Evolutionary conservation across 2,797 vertebrate species (phyloP).

Genomic region (Graptemys geographica): DNA sequence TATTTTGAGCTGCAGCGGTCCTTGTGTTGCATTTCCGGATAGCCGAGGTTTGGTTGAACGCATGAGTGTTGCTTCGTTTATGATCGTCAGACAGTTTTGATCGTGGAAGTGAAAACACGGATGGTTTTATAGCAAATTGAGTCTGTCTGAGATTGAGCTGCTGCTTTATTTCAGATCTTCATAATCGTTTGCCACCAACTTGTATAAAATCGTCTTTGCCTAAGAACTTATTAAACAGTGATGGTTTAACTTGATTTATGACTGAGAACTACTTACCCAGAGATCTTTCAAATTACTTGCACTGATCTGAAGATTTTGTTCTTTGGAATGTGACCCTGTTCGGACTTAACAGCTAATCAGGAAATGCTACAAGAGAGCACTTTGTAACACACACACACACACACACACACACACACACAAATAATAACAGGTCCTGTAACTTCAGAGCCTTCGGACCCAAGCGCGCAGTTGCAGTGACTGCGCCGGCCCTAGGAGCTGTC

Average conservation of each 20-base stretch:
- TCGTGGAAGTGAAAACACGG: background rate
- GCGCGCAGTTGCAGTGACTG: background rate
- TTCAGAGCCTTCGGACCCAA: accelerated
- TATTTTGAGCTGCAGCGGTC: too few species aligned
- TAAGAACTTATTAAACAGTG: conserved; percentile 39
- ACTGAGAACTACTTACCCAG: conserved; percentile 42
- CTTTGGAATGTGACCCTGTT: conserved; percentile 64
- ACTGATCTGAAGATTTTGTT: conserved; percentile 62
- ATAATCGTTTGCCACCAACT: background rate
- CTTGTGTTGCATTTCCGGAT: background rate
- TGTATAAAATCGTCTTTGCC: background rate
- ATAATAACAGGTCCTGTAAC: background rate
- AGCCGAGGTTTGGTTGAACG: background rate
- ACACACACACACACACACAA: background rate
- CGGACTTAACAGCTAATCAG: conserved; percentile 36
- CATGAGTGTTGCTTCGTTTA: background rate
- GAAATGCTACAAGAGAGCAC: background rate
- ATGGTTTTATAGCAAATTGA: background rate
- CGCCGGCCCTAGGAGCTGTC: conserved; percentile 77
- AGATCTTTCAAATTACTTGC: conserved; percentile 44
- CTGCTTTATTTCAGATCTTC: background rate
- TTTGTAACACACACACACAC: background rate
- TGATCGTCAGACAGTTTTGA: background rate
- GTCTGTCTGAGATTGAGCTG: background rate
- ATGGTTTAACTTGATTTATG: conserved; percentile 35